Percentiles rank a stretch among this genome's conserved stretches.
Evolutionary conservation across 30 jellyfish, hydroid and myxozoan species (phyloP).

Genomic region (Pelagia noctiluca): DNA sequence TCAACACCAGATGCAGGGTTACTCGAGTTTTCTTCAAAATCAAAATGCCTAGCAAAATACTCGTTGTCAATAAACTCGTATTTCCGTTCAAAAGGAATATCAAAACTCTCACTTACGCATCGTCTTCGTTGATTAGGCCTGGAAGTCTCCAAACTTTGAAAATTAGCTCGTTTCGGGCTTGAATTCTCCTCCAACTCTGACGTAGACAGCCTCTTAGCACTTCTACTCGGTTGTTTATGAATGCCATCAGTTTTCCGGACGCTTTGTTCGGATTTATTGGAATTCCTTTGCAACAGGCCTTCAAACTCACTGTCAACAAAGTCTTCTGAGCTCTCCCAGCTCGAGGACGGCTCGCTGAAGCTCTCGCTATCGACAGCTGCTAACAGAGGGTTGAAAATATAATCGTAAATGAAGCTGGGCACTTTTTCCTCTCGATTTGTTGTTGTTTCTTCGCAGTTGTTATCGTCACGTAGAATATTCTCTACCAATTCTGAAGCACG

Average conservation of each 20-base stretch:
- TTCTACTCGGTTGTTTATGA: neutral
- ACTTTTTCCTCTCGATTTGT: slow-evolving; percentile 10
- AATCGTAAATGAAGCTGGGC: slow-evolving; percentile 2
- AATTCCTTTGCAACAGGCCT: neutral
- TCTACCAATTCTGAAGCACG: neutral
- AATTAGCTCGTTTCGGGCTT: neutral
- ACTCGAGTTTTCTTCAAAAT: neutral
- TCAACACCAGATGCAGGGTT: neutral
- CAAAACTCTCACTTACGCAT: slow-evolving; percentile 1
- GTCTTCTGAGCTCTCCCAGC: slow-evolving; percentile 42
- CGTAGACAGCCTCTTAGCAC: neutral
- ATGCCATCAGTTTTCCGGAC: neutral
- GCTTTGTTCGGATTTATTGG: neutral
- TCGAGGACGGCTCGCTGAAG: slow-evolving; percentile 36
- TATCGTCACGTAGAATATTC: neutral
- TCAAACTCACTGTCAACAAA: slow-evolving; percentile 22
- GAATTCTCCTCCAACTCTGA: neutral
- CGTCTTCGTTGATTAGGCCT: neutral
- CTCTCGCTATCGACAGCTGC: slow-evolving; percentile 65
- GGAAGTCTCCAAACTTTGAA: too few relatives aligned
- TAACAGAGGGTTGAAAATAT: slow-evolving; percentile 8
- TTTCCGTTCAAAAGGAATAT: slow-evolving; percentile 47
- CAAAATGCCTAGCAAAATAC: neutral
- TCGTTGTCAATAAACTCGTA: slow-evolving; percentile 42
- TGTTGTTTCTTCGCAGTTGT: slow-evolving; percentile 27